Evolutionary conservation across 2,888 invertebrate species (phyloP).

Genomic region (Nephrotoma flavescens): DNA sequence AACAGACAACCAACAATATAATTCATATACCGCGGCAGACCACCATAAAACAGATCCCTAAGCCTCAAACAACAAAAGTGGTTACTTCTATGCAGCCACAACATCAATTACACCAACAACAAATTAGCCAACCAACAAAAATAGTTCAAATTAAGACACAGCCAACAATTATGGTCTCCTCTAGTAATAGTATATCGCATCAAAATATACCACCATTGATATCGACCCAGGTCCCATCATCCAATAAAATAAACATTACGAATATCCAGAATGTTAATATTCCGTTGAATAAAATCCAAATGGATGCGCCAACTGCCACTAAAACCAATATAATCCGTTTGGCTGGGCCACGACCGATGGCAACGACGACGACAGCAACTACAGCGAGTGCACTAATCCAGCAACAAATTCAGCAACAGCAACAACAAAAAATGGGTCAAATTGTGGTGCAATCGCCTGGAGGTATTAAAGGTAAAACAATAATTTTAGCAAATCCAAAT

Average conservation of each 20-base stretch:
- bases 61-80: slow-evolving; percentile 21
- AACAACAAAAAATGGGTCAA: slow-evolving; percentile 28
- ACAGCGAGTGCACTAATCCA: slow-evolving; percentile 26
- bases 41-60: not conserved
- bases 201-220: slow-evolving; percentile 28
- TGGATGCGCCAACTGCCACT: slow-evolving; percentile 4
- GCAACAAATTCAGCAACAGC: slow-evolving; percentile 28
- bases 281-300: slow-evolving; percentile 14
- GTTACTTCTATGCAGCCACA: slow-evolving; percentile 16
- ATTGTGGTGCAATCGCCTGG: slow-evolving; percentile 23
- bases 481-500: slow-evolving; percentile 20
- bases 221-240: slow-evolving; percentile 23
- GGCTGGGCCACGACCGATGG: not conserved
- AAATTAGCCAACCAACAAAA: slow-evolving; percentile 20
- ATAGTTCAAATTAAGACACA: slow-evolving; percentile 29
- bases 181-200: not conserved
- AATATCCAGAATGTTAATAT: slow-evolving; percentile 31
- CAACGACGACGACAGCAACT: slow-evolving; percentile 17
- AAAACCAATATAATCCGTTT: not conserved
- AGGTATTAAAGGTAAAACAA: slow-evolving; percentile 26
- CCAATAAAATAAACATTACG: slow-evolving; percentile 13
- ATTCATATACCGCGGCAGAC: slow-evolving; percentile 3
- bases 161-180: slow-evolving; percentile 15
- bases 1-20: not conserved
- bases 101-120: slow-evolving; percentile 18